A percentile compares a stretch with the other conserved stretches of the same genome.
Evolutionary conservation across 1,140 invertebrate genomes (phyloP).

Genomic region (Tetragnatha versicolor): DNA sequence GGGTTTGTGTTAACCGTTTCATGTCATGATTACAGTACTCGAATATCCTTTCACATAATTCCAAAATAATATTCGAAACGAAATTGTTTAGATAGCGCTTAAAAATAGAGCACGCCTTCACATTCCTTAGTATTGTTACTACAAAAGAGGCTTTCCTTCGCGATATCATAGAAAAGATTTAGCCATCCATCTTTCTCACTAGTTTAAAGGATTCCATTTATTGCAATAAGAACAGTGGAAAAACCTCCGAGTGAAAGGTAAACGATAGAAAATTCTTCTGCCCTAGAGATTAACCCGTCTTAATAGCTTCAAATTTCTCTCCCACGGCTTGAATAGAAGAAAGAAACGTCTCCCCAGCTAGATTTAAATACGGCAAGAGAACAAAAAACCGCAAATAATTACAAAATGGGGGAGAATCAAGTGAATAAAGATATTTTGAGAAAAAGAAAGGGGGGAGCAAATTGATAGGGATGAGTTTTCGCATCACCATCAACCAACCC

Average conservation of each 20-base stretch:
- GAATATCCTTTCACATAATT: too few species aligned
- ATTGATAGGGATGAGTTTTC: conserved; percentile 12
- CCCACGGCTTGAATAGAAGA: neutral
- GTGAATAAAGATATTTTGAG: neutral
- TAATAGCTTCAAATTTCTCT: conserved; percentile 6
- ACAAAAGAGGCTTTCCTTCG: neutral
- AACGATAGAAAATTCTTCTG: conserved; percentile 10
- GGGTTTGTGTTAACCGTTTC: too few species aligned
- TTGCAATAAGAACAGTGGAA: neutral
- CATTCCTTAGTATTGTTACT: too few species aligned
- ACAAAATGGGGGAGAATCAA: conserved; percentile 7
- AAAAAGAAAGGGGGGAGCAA: neutral
- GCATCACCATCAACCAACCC: conserved; percentile 23
- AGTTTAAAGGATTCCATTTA: conserved; percentile 2
- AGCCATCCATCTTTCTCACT: neutral
- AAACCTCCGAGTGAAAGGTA: neutral
- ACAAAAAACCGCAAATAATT: conserved; percentile 17
- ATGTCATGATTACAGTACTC: too few species aligned
- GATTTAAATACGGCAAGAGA: conserved; percentile 10
- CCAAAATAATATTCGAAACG: too few species aligned
- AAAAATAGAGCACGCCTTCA: too few species aligned
- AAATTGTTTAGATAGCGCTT: too few species aligned
- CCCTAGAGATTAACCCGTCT: conserved; percentile 5
- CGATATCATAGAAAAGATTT: neutral
- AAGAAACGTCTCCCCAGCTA: neutral